Evolutionary conservation across 2,113 vertebrate species (phyloP).

Genomic region (Rhinoptilus africanus): DNA sequence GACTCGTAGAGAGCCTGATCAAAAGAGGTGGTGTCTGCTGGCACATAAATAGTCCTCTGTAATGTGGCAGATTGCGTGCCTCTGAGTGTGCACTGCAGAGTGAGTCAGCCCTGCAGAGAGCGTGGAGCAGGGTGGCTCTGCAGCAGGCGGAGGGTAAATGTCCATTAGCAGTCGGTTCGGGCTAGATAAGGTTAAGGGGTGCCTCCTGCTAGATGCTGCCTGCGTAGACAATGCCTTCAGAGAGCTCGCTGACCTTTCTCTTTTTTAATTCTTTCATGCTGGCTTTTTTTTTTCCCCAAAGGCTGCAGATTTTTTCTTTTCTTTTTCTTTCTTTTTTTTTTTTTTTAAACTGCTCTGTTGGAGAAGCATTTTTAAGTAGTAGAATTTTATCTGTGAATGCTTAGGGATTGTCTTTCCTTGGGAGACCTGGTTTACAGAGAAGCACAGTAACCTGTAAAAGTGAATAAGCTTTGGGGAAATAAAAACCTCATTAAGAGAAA

Average conservation of each 20-base stretch:
- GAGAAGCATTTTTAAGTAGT: not conserved
- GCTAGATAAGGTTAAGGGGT: not conserved
- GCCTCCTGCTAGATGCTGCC: not conserved
- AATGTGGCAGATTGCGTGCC: not conserved
- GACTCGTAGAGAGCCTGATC: not conserved
- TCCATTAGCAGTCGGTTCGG: not conserved
- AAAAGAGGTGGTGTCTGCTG: not conserved
- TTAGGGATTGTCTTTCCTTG: not conserved
- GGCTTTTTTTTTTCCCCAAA: not conserved
- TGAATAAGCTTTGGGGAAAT: not conserved
- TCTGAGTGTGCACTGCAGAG: not conserved
- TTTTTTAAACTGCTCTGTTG: not conserved
- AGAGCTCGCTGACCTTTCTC: not conserved
- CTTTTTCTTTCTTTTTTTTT: not conserved
- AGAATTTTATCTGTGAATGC: not conserved
- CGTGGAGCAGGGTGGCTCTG: not conserved
- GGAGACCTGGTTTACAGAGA: not conserved
- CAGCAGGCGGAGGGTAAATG: not conserved
- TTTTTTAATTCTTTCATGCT: not conserved
- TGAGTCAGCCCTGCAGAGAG: slow-evolving; percentile 59
- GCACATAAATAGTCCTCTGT: not conserved
- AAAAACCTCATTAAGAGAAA: not conserved
- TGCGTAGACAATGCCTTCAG: not conserved
- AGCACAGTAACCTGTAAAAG: not conserved
- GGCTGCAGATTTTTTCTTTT: not conserved